Conservation (phyloP, 2,888 invertebrate genomes). For the Blastobasis lacticolella region DNA sequence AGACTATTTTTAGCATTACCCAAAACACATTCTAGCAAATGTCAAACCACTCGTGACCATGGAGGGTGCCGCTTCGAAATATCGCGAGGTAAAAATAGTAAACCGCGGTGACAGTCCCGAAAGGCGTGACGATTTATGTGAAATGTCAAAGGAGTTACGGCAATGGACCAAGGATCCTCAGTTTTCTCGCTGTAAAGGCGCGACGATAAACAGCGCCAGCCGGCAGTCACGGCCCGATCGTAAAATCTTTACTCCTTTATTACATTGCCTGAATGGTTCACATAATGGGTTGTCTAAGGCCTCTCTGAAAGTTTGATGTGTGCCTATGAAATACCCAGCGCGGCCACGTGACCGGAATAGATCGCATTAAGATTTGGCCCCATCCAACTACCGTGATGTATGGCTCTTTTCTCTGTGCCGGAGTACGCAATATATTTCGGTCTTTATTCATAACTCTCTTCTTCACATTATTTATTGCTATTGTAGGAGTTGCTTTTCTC, state of each 20-base stretch:
- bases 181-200: slow-evolving; percentile 37
- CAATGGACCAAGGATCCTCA: slow-evolving; percentile 8
- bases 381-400: background rate
- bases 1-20: too few relatives aligned
- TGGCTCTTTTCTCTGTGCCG: background rate
- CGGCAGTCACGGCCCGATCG: slow-evolving; percentile 38
- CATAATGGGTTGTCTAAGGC: slow-evolving; percentile 41
- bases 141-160: too few relatives aligned
- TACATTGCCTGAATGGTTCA: slow-evolving; percentile 41
- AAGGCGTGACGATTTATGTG: too few relatives aligned
- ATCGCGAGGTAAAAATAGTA: too few relatives aligned
- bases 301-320: slow-evolving; percentile 42
- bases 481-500: background rate
- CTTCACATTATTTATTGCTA: background rate
- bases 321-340: slow-evolving; percentile 25
- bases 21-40: too few relatives aligned
- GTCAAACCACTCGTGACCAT: too few relatives aligned
- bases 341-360: slow-evolving; percentile 23
- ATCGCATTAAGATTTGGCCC: slow-evolving; percentile 14
- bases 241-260: slow-evolving; percentile 56
- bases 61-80: too few relatives aligned
- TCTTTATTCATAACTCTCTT: background rate
- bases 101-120: too few relatives aligned
- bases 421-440: background rate
- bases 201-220: slow-evolving; percentile 36